A percentile compares a stretch with the other conserved stretches of the same genome.
Conservation (phyloP, 2,113 vertebrate genomes). For the Macrotus californicus region DNA sequence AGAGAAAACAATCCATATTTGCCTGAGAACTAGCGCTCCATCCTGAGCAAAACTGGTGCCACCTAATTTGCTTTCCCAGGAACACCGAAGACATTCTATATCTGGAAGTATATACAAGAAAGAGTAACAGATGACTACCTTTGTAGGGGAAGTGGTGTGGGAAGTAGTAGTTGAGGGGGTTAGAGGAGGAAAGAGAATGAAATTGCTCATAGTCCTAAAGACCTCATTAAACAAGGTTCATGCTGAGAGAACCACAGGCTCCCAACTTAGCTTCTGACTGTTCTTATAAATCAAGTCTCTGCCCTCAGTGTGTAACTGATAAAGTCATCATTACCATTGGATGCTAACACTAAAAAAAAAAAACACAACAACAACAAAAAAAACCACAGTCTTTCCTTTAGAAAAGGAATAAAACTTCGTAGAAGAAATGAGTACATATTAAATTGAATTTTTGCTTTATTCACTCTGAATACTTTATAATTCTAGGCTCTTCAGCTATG, state of each 20-base stretch:
- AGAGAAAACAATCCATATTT: not conserved
- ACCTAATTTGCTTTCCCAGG: not conserved
- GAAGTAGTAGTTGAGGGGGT: not conserved
- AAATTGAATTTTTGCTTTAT: not conserved
- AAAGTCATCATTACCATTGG: not conserved
- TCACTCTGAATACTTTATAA: not conserved
- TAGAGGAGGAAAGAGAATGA: slow-evolving; percentile 14
- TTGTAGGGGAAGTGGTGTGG: not conserved
- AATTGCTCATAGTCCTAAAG: not conserved
- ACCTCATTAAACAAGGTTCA: not conserved
- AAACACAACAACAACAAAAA: too few relatives aligned
- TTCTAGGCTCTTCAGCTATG: not conserved
- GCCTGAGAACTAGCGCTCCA: not conserved
- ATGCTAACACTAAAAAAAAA: not conserved
- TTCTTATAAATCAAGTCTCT: slow-evolving; percentile 38
- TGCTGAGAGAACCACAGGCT: slow-evolving; percentile 30
- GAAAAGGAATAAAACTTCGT: not conserved
- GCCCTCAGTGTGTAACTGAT: not conserved
- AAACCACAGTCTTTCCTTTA: not conserved
- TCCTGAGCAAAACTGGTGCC: not conserved
- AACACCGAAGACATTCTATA: not conserved
- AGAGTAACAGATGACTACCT: not conserved
- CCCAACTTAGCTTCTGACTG: not conserved
- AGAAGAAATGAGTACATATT: not conserved
- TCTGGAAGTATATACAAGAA: not conserved